phyloP scores from a whole-genome alignment of 2,888 invertebrate genomes.

The Campoplex capitator region DNA sequence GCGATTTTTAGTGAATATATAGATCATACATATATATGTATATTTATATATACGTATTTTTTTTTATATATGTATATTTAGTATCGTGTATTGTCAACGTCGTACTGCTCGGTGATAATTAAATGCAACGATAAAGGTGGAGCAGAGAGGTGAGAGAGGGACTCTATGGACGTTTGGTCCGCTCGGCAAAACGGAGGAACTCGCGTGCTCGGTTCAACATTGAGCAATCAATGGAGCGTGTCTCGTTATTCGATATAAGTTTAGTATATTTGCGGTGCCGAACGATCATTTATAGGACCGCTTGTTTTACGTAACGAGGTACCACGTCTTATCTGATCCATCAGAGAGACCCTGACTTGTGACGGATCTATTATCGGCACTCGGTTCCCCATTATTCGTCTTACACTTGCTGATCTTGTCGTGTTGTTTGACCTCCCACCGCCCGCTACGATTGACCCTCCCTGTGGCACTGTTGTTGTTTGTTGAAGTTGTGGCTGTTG shows the following conservation, averaged over 20 bases:
- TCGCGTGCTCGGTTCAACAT: constrained; percentile 65
- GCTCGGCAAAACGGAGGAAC: constrained; percentile 64
- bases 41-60: constrained; percentile 8
- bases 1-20: constrained; percentile 21
- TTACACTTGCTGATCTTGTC: constrained; percentile 81
- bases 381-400: constrained; percentile 83
- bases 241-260: constrained; percentile 17
- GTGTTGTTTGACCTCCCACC: constrained; percentile 68
- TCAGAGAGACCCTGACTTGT: constrained; percentile 90
- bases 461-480: constrained; percentile 86
- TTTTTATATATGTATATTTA: constrained; percentile 25
- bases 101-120: constrained; percentile 62
- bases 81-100: constrained; percentile 66
- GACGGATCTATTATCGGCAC: constrained; percentile 82
- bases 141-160: constrained; percentile 39
- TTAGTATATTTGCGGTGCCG: constrained; percentile 94
- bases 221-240: constrained; percentile 59
- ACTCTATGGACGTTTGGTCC: constrained; percentile 51
- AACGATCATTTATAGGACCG: constrained; percentile 91
- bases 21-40: constrained; percentile 27
- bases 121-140: constrained; percentile 54
- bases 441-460: constrained; percentile 85
- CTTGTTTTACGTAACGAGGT: constrained; percentile 92
- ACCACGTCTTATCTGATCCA: constrained; percentile 96
- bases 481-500: constrained; percentile 89